A percentile compares a stretch with the other conserved stretches of the same genome.
Evolutionary conservation across 2,113 vertebrate species (phyloP).

Genomic region (Tachysurus fulvidraco): DNA sequence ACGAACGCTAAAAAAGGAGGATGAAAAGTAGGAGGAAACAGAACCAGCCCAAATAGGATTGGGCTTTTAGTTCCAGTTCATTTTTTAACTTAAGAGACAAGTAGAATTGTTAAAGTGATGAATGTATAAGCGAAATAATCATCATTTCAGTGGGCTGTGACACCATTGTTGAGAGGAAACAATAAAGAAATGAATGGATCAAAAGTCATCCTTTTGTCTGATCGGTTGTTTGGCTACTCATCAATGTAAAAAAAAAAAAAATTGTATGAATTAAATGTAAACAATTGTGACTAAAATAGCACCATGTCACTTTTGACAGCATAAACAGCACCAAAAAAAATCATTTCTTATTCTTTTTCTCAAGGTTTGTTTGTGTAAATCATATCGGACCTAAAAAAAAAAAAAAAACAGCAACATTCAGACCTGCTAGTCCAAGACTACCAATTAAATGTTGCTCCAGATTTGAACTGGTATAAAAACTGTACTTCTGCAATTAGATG

Average conservation of each 20-base stretch:
- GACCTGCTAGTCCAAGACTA: not conserved
- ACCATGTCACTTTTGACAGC: not conserved
- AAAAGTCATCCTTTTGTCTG: too few relatives aligned
- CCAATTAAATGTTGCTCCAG: not conserved
- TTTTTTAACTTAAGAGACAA: not conserved
- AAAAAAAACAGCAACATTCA: not conserved
- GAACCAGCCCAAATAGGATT: not conserved
- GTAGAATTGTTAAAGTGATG: not conserved
- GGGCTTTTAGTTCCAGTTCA: not conserved
- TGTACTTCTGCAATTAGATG: not conserved
- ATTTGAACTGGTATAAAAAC: not conserved
- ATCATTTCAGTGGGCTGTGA: conserved; percentile 18
- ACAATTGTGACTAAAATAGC: not conserved
- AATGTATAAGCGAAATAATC: not conserved
- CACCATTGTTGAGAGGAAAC: not conserved
- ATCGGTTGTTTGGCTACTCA: not conserved
- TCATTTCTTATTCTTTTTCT: not conserved
- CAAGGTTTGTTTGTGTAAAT: not conserved
- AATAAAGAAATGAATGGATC: not conserved
- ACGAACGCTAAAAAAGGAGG: conserved; percentile 13
- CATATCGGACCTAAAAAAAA: not conserved
- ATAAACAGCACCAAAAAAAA: not conserved
- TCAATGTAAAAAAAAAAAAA: not conserved
- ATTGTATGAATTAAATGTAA: not conserved
- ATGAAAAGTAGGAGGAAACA: not conserved